Conservation (phyloP, 2,113 vertebrate genomes). For the Azemiops feae region DNA sequence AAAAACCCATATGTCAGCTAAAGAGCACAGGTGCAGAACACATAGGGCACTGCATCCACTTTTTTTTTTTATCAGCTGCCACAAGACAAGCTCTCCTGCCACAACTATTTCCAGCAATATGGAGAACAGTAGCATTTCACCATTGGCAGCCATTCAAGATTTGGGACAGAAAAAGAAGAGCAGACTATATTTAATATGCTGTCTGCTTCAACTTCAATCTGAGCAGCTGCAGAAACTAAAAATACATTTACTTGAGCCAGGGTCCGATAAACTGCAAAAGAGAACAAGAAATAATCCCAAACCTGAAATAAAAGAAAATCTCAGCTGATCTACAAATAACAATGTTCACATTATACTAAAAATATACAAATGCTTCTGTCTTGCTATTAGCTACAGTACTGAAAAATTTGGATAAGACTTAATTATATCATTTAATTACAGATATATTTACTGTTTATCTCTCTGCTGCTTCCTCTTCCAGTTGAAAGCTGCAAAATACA, state of each 20-base stretch:
- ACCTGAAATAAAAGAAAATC: background rate
- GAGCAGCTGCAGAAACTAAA: background rate
- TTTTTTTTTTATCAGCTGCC: background rate
- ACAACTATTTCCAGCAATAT: background rate
- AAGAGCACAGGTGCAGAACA: background rate
- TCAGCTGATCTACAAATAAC: background rate
- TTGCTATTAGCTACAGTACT: background rate
- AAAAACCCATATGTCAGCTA: background rate
- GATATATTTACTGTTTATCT: background rate
- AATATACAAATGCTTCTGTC: background rate
- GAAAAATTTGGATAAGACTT: background rate
- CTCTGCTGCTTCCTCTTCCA: background rate
- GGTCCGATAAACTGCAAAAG: slow-evolving; percentile 5
- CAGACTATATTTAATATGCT: slow-evolving; percentile 29
- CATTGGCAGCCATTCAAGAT: slow-evolving; percentile 12
- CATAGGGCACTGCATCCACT: background rate
- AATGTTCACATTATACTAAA: background rate
- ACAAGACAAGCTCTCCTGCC: background rate
- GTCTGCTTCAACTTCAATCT: background rate
- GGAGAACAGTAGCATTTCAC: slow-evolving; percentile 1
- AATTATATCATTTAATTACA: background rate
- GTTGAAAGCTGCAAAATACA: background rate
- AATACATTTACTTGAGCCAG: background rate
- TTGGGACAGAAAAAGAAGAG: slow-evolving; percentile 17
- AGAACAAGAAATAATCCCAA: background rate